Percentiles rank a stretch among this genome's conserved stretches.
Evolutionary conservation across 2,797 vertebrate genomes (phyloP).

Genomic region (Periophthalmus magnuspinnatus): DNA sequence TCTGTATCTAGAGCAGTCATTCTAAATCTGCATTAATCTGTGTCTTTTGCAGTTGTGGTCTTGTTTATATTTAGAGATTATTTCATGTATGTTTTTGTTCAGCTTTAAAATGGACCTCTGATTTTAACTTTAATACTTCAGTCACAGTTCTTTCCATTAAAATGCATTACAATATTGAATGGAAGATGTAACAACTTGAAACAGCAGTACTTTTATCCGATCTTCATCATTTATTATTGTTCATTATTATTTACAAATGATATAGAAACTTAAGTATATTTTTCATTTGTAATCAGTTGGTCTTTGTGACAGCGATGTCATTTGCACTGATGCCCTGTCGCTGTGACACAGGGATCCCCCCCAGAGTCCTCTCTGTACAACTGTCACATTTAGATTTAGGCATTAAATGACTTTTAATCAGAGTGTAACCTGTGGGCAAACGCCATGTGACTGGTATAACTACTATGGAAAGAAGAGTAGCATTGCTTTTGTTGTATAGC

Average conservation of each 20-base stretch:
- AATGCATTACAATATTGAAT: too few relatives aligned
- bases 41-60: too few relatives aligned
- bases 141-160: too few relatives aligned
- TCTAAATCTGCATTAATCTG: too few relatives aligned
- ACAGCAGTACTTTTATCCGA: not conserved
- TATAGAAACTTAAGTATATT: too few relatives aligned
- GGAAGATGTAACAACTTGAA: not conserved
- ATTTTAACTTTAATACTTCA: too few relatives aligned
- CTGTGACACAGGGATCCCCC: conserved; percentile 18
- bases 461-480: not conserved
- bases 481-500: not conserved
- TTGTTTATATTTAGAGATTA: too few relatives aligned
- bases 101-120: not conserved
- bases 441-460: not conserved
- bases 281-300: too few relatives aligned
- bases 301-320: not conserved
- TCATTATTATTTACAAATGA: too few relatives aligned
- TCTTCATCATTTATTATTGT: not conserved
- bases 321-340: conserved; percentile 20
- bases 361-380: not conserved
- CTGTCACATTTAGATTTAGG: conserved; percentile 17
- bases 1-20: too few relatives aligned
- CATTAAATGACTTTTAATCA: not conserved
- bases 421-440: not conserved
- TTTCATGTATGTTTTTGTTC: not conserved